Percentiles rank a stretch among this genome's conserved stretches.
phyloP scores from a whole-genome alignment of 2,113 vertebrate species.

The Spilogale gracilis region DNA sequence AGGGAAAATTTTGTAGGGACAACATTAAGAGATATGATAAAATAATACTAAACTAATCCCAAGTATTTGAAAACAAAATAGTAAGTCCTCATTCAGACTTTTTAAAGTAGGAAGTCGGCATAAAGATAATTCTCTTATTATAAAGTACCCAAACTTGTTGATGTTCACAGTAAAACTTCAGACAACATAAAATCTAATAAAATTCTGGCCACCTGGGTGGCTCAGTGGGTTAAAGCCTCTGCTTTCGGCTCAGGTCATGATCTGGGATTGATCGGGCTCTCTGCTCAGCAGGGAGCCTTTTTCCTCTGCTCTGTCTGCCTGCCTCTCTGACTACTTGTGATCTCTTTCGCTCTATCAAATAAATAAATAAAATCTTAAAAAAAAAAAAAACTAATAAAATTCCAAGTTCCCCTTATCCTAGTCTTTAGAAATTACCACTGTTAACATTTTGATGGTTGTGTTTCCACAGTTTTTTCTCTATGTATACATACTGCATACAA shows the following conservation, averaged over 20 bases:
- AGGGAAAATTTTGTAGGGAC: not conserved
- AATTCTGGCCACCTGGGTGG: no score
- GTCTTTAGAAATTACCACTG: not conserved
- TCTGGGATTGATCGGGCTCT: no score
- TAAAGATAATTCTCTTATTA: not conserved
- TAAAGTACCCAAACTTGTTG: not conserved
- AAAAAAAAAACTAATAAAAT: not conserved
- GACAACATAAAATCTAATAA: not conserved
- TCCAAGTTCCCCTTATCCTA: not conserved
- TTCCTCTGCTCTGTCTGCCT: no score
- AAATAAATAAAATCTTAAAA: no score
- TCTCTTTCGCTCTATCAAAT: no score
- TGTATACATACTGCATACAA: not conserved
- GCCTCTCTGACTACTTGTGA: no score
- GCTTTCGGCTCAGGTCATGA: no score
- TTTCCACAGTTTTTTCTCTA: not conserved
- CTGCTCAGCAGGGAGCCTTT: no score
- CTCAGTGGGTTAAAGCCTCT: no score
- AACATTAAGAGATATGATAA: not conserved
- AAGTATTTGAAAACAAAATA: slow-evolving; percentile 32
- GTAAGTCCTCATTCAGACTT: not conserved
- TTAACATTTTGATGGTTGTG: not conserved
- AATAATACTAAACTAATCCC: not conserved
- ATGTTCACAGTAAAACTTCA: slow-evolving; percentile 31
- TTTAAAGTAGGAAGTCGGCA: slow-evolving; percentile 1